A percentile compares a stretch with the other conserved stretches of the same genome.
Evolutionary conservation across 2,797 vertebrate species (phyloP).

Genomic region (Spinibarbus caldwelli): DNA sequence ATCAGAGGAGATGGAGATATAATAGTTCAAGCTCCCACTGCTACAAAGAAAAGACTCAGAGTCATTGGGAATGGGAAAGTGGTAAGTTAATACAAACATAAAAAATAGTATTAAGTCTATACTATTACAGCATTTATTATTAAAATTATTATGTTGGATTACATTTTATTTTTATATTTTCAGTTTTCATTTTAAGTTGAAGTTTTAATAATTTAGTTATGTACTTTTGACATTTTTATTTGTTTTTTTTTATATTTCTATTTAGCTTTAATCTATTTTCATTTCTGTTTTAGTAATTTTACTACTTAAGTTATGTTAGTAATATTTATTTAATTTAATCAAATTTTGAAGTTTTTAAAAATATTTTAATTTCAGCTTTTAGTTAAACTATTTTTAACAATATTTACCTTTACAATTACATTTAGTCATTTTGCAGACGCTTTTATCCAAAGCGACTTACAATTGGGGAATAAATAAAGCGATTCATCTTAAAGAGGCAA

Average conservation of each 20-base stretch:
- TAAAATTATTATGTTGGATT: not conserved
- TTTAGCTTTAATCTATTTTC: not conserved
- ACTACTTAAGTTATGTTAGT: not conserved
- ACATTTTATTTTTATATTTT: not conserved
- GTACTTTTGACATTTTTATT: too few species aligned
- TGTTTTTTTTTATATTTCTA: too few species aligned
- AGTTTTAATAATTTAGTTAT: not conserved
- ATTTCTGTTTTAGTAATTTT: not conserved
- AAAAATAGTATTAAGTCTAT: not conserved
- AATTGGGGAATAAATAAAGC: too few species aligned
- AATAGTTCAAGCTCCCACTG: conserved; percentile 50
- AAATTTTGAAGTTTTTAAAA: too few species aligned
- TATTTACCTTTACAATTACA: too few species aligned
- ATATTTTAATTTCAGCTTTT: too few species aligned
- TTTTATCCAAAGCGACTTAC: too few species aligned
- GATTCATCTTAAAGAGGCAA: too few species aligned
- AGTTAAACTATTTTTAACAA: too few species aligned
- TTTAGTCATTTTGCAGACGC: too few species aligned
- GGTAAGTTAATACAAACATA: conserved; percentile 73
- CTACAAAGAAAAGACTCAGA: conserved; percentile 75
- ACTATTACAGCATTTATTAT: not conserved
- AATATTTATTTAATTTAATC: too few species aligned
- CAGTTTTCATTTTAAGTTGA: not conserved
- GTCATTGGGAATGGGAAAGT: conserved; percentile 78
- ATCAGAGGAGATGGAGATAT: conserved; percentile 68